These are phyloP conservation scores for Calypte anna DNA, from an alignment of 2,113 vertebrate species.

Conservation along the genomic window DNA sequence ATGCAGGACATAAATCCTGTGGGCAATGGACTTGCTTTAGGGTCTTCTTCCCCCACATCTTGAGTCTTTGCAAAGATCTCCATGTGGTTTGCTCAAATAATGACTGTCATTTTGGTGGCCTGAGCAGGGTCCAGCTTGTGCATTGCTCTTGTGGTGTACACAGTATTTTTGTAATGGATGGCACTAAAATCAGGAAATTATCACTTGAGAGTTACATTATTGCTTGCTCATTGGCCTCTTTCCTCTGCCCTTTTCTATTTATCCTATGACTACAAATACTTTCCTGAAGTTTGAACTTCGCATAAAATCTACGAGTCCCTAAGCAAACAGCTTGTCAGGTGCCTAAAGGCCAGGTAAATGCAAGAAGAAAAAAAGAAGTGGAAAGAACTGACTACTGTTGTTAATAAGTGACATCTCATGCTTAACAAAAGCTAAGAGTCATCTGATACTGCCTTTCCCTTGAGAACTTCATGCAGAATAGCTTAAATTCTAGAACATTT, in stretches of 20 bases:
- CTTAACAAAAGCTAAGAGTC: background rate
- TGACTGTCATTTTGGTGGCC: background rate
- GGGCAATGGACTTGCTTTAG: background rate
- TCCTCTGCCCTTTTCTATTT: background rate
- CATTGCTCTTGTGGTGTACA: background rate
- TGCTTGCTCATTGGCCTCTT: background rate
- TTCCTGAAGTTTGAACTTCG: background rate
- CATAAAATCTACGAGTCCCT: background rate
- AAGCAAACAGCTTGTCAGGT: background rate
- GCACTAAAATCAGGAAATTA: background rate
- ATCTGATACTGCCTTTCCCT: background rate
- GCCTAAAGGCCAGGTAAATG: background rate
- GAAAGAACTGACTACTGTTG: background rate
- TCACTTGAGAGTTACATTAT: background rate
- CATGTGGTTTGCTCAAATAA: background rate
- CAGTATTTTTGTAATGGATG: background rate
- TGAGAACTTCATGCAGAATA: background rate
- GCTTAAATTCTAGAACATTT: background rate
- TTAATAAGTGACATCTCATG: background rate
- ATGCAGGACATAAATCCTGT: fast-evolving
- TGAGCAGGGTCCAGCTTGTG: background rate
- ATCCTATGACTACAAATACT: background rate
- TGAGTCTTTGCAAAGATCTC: background rate
- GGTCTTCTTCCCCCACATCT: background rate
- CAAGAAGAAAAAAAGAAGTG: too few relatives aligned